These are phyloP conservation scores for Actinopyga echinites DNA, from an alignment of 53 echinoderm and acorn worm species.

Conservation along the genomic window DNA sequence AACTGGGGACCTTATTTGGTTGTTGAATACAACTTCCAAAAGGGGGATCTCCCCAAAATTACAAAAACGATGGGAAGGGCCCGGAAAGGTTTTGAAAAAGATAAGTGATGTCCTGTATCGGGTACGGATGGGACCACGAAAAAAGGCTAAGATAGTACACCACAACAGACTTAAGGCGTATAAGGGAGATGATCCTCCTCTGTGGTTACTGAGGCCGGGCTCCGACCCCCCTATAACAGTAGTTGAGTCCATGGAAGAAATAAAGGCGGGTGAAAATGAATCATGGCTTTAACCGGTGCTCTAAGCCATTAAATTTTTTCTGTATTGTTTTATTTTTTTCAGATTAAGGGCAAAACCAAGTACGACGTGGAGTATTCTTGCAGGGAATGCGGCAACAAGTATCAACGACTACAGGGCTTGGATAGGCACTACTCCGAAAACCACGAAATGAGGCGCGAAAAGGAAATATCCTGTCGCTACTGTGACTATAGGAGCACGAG, in stretches of 20 bases:
- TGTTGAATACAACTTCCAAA: background rate
- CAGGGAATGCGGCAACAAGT: too few species aligned
- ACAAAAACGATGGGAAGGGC: constrained; percentile 2
- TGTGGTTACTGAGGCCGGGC: background rate
- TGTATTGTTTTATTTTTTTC: too few species aligned
- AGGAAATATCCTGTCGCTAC: too few species aligned
- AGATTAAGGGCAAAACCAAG: too few species aligned
- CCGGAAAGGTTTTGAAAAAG: background rate
- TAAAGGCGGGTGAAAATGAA: background rate
- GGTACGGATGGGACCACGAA: background rate
- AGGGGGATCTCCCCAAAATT: constrained; percentile 23
- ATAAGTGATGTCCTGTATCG: constrained; percentile 18
- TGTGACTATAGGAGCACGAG: too few species aligned
- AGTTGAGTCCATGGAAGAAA: background rate
- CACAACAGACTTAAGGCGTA: constrained; percentile 31
- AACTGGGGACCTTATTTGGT: constrained; percentile 7
- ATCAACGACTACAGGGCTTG: too few species aligned
- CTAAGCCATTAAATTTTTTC: too few species aligned
- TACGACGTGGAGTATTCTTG: too few species aligned
- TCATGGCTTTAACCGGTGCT: too few species aligned
- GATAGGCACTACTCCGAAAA: too few species aligned
- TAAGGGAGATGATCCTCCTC: constrained; percentile 4
- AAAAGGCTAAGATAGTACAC: constrained; percentile 34
- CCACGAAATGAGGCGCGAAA: too few species aligned
- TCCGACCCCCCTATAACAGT: background rate